Evolutionary conservation across 2,888 invertebrate species (phyloP), one percentile per base, ranked within the genome.

Genomic region (Tigriopus californicus): DNA sequence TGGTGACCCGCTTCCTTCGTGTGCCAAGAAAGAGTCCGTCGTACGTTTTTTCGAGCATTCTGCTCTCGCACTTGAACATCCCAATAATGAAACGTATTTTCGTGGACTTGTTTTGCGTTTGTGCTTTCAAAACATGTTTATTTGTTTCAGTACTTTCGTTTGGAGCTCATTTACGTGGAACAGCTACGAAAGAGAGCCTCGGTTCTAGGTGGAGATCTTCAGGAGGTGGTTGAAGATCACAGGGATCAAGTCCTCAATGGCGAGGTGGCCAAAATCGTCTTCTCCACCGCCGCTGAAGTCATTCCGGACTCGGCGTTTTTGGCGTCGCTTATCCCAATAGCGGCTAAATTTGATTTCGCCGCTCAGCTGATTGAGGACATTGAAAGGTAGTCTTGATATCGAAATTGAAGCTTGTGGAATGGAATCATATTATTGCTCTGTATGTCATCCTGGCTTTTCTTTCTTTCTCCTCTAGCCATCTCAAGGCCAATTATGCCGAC

Each of bases 81-180:
- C n/a, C n/a, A 33, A 33, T 33, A 33, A 33, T 33, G 8, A 33
- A 33, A 33, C 33, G 33, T 8, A 33, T 33, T 33, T 33, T 3
- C 8, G 3, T 33, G 33, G 33, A 33, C 3, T 42, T 42, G 42
- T 42, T 42, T 11, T 42, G 11, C 11, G n/a, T n/a, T n/a, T 46
- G 10, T 15, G 15, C 20, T 46, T 10, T 42, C n/a, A 11, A 33
- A 33, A 33, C 33, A 5, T 33, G 33, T 46, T 47, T n/a, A 13
- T 22, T 20, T 8, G 20, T 47, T 47, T 47, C 22, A 47, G 47
- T 33, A 52, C 41, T 49, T 58, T 11, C 51, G 58, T 6, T 41
- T 58, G 40, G 58, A 58, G 49, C 20, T 58, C 41, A n/a, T 22
- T 2, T 58, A 58, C n/a, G 58, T 20, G 22, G 52, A 33, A 13